phyloP scores from a whole-genome alignment of 1,140 invertebrate species.

The Anadara kagoshimensis region DNA sequence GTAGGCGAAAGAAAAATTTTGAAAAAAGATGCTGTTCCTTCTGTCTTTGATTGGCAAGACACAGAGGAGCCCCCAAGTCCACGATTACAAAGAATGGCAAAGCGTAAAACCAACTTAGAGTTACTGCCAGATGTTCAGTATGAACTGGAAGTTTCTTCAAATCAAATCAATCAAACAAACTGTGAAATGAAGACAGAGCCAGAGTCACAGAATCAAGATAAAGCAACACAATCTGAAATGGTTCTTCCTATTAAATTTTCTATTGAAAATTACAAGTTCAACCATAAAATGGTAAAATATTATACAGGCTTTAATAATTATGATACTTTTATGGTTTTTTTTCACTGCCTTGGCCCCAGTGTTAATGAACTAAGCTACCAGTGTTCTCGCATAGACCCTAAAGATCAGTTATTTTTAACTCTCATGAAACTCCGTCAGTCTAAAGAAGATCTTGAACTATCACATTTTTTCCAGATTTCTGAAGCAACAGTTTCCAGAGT shows the following conservation, averaged over 20 bases:
- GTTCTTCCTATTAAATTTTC: neutral
- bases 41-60: too few relatives aligned
- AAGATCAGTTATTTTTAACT: slow-evolving; percentile 37
- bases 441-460: slow-evolving; percentile 32
- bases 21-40: too few relatives aligned
- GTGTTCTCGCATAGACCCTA: slow-evolving; percentile 18
- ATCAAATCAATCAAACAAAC: too few relatives aligned
- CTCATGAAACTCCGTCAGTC: slow-evolving; percentile 33
- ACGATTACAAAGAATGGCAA: too few relatives aligned
- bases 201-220: too few relatives aligned
- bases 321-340: slow-evolving; percentile 30
- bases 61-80: too few relatives aligned
- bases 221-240: neutral
- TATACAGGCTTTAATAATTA: slow-evolving; percentile 42
- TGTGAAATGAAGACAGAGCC: too few relatives aligned
- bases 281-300: too few relatives aligned
- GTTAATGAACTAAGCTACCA: slow-evolving; percentile 31
- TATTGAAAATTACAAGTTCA: neutral
- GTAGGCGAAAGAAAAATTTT: too few relatives aligned
- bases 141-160: too few relatives aligned
- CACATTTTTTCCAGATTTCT: slow-evolving; percentile 18
- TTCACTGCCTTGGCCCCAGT: slow-evolving; percentile 30
- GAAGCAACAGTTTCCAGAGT: slow-evolving; percentile 10
- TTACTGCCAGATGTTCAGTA: too few relatives aligned
- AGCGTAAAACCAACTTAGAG: too few relatives aligned